A percentile compares a stretch with the other conserved stretches of the same genome.
These are phyloP conservation scores for Heterodera filipjevi DNA, from an alignment of 2,888 invertebrate species.

Conservation along the genomic window DNA sequence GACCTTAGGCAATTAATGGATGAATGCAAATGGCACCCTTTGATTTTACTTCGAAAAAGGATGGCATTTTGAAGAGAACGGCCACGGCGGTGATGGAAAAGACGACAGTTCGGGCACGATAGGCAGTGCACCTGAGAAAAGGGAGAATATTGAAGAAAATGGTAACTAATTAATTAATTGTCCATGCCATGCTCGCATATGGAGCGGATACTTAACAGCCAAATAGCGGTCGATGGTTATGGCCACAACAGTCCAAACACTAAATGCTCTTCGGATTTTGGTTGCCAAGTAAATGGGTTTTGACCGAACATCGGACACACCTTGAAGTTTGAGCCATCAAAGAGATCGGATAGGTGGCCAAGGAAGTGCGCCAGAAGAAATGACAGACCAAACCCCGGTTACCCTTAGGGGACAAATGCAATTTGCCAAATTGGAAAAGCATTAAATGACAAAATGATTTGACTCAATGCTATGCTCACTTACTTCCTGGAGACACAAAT, in stretches of 20 bases:
- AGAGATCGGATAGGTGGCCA: constrained; percentile 58
- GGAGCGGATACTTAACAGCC: constrained; percentile 59
- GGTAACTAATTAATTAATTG: neutral
- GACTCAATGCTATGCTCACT: too few relatives aligned
- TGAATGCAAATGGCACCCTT: neutral
- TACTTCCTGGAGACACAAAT: constrained; percentile 43
- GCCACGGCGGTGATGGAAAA: constrained; percentile 50
- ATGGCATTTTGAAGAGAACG: constrained; percentile 50
- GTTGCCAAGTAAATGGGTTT: neutral
- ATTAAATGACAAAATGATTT: too few relatives aligned
- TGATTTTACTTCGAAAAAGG: constrained; percentile 20
- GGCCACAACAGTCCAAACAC: constrained; percentile 63
- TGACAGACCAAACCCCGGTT: constrained; percentile 49
- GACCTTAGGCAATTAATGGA: constrained; percentile 41
- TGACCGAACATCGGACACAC: neutral
- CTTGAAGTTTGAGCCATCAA: constrained; percentile 55
- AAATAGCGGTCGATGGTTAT: constrained; percentile 58
- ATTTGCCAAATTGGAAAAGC: neutral
- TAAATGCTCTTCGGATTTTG: constrained; percentile 16
- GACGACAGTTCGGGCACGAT: constrained; percentile 39
- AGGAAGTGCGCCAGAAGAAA: constrained; percentile 58
- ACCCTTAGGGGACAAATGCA: constrained; percentile 14
- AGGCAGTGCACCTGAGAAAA: constrained; percentile 34
- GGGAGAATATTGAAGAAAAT: too few relatives aligned
- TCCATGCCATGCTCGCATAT: constrained; percentile 52